Evolutionary conservation across 2,113 vertebrate genomes (phyloP).

Genomic region (Peromyscus californicus): DNA sequence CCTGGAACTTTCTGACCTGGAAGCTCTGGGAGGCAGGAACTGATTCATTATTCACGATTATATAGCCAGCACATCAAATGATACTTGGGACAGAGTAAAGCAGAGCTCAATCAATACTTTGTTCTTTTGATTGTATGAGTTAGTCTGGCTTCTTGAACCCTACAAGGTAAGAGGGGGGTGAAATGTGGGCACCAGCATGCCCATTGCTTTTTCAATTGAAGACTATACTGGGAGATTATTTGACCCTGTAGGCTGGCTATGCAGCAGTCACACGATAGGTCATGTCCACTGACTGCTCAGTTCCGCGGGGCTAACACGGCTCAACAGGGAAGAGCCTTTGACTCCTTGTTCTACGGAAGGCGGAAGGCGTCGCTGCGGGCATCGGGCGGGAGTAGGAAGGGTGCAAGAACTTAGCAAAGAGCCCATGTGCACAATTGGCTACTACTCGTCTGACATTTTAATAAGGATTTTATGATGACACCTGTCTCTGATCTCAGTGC

Average conservation of each 20-base stretch:
- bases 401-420: background rate
- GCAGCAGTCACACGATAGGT: background rate
- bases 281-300: background rate
- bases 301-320: background rate
- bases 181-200: background rate
- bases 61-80: background rate
- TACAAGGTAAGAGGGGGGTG: background rate
- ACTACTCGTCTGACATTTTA: background rate
- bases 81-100: background rate
- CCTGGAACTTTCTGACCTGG: background rate
- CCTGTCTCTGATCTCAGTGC: background rate
- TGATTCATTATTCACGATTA: background rate
- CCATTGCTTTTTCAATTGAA: background rate
- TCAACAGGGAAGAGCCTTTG: background rate
- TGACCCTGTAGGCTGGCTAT: background rate
- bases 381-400: background rate
- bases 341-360: background rate
- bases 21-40: background rate
- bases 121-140: background rate
- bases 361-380: background rate
- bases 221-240: background rate
- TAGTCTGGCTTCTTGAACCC: background rate
- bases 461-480: background rate
- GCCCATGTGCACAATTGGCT: background rate
- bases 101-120: background rate